Percentiles rank a stretch among this genome's conserved stretches.
These are phyloP conservation scores for Papilio helenus DNA, from an alignment of 1,140 invertebrate species.

Conservation along the genomic window DNA sequence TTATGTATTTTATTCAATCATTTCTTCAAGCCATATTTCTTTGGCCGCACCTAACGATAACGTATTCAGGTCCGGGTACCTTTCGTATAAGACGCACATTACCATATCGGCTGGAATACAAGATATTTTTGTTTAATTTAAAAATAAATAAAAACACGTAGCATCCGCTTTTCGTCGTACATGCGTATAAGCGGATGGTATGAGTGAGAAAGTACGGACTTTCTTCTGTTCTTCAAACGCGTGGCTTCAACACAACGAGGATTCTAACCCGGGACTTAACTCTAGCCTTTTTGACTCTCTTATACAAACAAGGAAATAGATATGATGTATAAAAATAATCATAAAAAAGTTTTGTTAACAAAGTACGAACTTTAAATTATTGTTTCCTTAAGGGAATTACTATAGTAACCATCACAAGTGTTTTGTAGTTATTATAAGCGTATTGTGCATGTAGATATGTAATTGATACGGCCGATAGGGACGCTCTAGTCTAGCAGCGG, in stretches of 20 bases:
- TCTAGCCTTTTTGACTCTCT: too few relatives aligned
- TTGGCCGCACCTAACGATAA: constrained; percentile 1
- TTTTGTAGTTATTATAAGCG: neutral
- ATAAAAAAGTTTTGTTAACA: too few relatives aligned
- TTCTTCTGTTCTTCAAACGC: too few relatives aligned
- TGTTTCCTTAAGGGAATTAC: too few relatives aligned
- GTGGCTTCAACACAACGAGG: too few relatives aligned
- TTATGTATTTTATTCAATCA: neutral
- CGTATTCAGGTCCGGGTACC: neutral
- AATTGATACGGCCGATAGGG: constrained; percentile 41
- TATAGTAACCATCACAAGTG: neutral
- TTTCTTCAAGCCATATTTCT: constrained; percentile 4
- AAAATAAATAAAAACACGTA: too few relatives aligned
- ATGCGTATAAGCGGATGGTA: neutral
- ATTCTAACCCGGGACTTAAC: too few relatives aligned
- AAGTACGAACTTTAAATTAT: too few relatives aligned
- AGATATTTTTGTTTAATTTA: neutral
- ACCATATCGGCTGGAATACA: constrained; percentile 2
- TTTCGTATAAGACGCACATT: neutral
- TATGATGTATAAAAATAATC: too few relatives aligned
- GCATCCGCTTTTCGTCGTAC: too few relatives aligned
- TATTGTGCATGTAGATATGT: constrained; percentile 40
- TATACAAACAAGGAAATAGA: too few relatives aligned
- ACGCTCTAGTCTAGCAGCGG: constrained; percentile 49
- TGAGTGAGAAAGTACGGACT: neutral